Evolutionary conservation across 2,888 invertebrate genomes (phyloP).

Genomic region (Perithous albicinctus): DNA sequence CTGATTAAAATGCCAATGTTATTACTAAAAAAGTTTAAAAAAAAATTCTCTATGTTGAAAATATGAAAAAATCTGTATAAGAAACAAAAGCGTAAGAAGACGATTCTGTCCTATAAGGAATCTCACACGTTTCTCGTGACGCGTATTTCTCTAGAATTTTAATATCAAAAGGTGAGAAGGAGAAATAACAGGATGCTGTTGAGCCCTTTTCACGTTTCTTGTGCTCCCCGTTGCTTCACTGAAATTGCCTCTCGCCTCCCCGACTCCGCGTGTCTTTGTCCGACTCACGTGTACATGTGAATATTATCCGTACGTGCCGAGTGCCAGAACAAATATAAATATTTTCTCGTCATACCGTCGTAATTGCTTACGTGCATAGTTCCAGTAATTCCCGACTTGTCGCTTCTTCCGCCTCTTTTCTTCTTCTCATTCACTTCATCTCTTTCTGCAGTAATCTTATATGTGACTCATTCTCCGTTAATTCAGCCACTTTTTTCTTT

Average conservation of each 20-base stretch:
- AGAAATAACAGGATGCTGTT: conserved; percentile 3
- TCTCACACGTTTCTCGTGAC: conserved; percentile 38
- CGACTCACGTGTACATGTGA: not conserved
- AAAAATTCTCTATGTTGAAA: not conserved
- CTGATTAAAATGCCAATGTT: not conserved
- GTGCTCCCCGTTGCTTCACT: conserved; percentile 16
- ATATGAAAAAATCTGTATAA: not conserved
- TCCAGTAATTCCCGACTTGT: conserved; percentile 14
- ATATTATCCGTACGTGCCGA: conserved; percentile 12
- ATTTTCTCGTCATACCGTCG: conserved; percentile 41
- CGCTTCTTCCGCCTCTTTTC: conserved; percentile 7
- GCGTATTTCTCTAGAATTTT: conserved; percentile 45
- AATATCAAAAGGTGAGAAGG: conserved; percentile 47
- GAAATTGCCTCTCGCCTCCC: conserved; percentile 19
- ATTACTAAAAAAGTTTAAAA: not conserved
- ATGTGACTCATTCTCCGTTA: too few relatives aligned
- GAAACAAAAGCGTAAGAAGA: conserved; percentile 6
- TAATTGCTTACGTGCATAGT: conserved; percentile 55
- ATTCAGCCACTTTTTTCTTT: too few relatives aligned
- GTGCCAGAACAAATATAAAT: conserved; percentile 46
- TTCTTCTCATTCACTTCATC: not conserved
- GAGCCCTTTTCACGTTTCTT: conserved; percentile 9
- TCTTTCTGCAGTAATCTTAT: too few relatives aligned
- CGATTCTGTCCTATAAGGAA: conserved; percentile 16
- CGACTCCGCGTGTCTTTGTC: not conserved